Percentiles rank a stretch among this genome's conserved stretches.
Evolutionary conservation across 2,888 invertebrate genomes (phyloP).

Genomic region (Pegoplata infirma): DNA sequence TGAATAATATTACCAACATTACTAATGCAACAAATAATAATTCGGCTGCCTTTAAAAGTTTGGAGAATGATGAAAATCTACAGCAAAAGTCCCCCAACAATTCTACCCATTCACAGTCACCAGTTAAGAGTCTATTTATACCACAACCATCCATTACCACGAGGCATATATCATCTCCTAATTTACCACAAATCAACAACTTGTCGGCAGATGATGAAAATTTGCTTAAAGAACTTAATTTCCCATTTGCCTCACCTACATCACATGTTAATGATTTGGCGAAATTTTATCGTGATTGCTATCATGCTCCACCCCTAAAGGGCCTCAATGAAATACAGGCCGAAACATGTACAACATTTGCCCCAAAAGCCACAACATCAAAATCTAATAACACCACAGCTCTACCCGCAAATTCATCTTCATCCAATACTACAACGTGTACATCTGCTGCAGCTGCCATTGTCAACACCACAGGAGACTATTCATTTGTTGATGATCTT

Average conservation of each 20-base stretch:
- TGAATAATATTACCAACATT: constrained; percentile 66
- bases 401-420: no score
- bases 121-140: constrained; percentile 73
- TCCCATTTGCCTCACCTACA: constrained; percentile 78
- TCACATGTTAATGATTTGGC: constrained; percentile 78
- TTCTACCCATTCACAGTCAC: constrained; percentile 67
- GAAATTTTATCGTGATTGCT: constrained; percentile 78
- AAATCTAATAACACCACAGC: background rate
- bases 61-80: constrained; percentile 68
- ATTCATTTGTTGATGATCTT: constrained; percentile 73
- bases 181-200: constrained; percentile 47
- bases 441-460: constrained; percentile 56
- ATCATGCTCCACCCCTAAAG: constrained; percentile 76
- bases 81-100: constrained; percentile 54
- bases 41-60: constrained; percentile 70
- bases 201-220: constrained; percentile 75
- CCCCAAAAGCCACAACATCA: constrained; percentile 48
- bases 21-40: constrained; percentile 70
- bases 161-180: constrained; percentile 29
- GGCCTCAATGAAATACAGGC: constrained; percentile 70
- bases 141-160: constrained; percentile 64
- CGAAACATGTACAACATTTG: constrained; percentile 61
- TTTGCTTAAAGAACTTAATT: constrained; percentile 77
- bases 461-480: constrained; percentile 56
- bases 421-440: constrained; percentile 32